phyloP scores from a whole-genome alignment of 2,888 invertebrate species.

The Erebia aethiops region DNA sequence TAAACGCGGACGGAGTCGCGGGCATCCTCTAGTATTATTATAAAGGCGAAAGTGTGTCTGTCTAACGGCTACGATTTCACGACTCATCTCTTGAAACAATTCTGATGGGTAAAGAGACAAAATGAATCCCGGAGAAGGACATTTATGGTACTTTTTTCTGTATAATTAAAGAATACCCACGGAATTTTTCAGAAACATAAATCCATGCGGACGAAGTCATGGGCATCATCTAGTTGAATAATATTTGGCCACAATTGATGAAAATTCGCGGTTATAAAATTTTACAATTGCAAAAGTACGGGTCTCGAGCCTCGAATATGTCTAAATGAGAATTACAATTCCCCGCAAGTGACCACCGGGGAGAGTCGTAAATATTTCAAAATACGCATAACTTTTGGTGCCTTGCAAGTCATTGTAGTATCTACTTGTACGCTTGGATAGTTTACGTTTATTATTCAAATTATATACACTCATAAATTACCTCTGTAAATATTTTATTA shows the following conservation, averaged over 20 bases:
- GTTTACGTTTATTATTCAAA: constrained; percentile 22
- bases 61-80: too few species aligned
- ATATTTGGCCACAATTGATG: constrained; percentile 57
- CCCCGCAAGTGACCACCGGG: constrained; percentile 35
- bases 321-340: constrained; percentile 41
- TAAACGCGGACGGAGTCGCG: too few species aligned
- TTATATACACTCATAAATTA: constrained; percentile 4
- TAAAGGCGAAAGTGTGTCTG: constrained; percentile 22
- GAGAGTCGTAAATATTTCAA: constrained; percentile 29
- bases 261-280: constrained; percentile 73
- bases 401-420: constrained; percentile 18
- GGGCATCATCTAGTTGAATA: constrained; percentile 39
- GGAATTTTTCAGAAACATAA: too few species aligned
- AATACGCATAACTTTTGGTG: constrained; percentile 26
- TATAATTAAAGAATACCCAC: too few species aligned
- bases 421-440: constrained; percentile 15
- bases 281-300: constrained; percentile 61
- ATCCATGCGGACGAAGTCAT: too few species aligned
- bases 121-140: too few species aligned
- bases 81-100: too few species aligned
- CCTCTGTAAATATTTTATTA: background rate
- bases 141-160: too few species aligned
- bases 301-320: constrained; percentile 34
- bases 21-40: constrained; percentile 42
- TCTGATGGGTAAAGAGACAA: too few species aligned